Conservation (phyloP, 2,113 vertebrate species). For the Pithys albifrons region DNA sequence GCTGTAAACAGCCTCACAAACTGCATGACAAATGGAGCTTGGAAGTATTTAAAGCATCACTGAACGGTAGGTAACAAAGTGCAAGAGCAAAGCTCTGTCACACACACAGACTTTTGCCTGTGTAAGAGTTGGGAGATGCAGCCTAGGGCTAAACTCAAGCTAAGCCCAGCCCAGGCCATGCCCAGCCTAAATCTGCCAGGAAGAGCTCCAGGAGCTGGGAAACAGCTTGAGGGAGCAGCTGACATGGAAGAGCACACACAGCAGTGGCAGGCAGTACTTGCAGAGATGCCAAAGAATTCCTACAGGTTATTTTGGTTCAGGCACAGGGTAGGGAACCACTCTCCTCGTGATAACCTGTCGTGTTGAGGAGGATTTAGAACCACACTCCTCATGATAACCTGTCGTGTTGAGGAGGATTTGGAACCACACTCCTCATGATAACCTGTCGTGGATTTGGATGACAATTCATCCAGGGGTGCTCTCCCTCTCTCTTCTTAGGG, state of each 20-base stretch:
- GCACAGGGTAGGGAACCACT: neutral
- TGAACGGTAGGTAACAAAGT: neutral
- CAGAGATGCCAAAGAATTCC: neutral
- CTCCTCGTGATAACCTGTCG: neutral
- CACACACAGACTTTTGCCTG: neutral
- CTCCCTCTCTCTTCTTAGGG: neutral
- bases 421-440: too few relatives aligned
- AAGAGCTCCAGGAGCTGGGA: neutral
- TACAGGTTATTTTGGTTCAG: neutral
- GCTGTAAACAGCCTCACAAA: slow-evolving; percentile 36
- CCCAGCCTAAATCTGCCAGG: neutral
- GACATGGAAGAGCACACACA: neutral
- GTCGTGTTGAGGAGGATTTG: neutral
- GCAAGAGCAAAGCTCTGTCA: neutral
- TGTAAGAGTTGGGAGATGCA: neutral
- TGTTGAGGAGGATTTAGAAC: neutral
- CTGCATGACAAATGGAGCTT: slow-evolving; percentile 29
- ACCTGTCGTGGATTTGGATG: neutral
- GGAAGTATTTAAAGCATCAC: neutral
- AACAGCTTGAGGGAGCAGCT: neutral
- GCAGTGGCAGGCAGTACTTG: neutral
- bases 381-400: neutral
- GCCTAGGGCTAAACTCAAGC: neutral
- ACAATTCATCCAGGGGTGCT: neutral
- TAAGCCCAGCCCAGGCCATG: neutral